Evolutionary conservation across 2,888 invertebrate species (phyloP).

Genomic region (Abrostola tripartita): DNA sequence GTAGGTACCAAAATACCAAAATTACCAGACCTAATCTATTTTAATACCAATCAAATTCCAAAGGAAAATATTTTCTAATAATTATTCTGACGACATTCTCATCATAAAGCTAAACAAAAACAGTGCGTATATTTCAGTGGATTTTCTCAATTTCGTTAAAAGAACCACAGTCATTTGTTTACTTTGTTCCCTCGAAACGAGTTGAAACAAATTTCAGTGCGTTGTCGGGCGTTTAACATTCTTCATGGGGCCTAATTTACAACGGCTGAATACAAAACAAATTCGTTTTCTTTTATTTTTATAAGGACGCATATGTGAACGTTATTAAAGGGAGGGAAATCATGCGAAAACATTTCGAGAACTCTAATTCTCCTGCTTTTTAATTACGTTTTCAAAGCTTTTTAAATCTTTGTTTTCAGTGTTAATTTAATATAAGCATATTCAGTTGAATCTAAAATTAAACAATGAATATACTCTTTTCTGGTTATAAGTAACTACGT

Average conservation of each 20-base stretch:
- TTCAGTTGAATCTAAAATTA: too few relatives aligned
- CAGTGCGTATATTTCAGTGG: conserved; percentile 45
- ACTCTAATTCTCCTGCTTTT: conserved; percentile 4
- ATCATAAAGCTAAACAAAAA: conserved; percentile 23
- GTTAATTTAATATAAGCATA: too few relatives aligned
- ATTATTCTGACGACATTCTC: conserved; percentile 4
- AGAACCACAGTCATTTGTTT: conserved; percentile 82
- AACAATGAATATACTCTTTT: too few relatives aligned
- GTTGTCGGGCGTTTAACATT: conserved; percentile 74
- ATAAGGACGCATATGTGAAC: conserved; percentile 51
- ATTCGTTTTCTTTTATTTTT: conserved; percentile 59
- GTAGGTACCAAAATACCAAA: too few relatives aligned
- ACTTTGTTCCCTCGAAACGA: conserved; percentile 65
- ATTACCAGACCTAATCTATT: neutral
- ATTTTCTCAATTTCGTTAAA: conserved; percentile 73
- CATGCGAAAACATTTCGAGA: conserved; percentile 29
- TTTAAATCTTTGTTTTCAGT: neutral
- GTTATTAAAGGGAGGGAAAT: conserved; percentile 42
- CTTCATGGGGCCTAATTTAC: conserved; percentile 66
- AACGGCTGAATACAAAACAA: conserved; percentile 62
- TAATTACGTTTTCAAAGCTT: neutral
- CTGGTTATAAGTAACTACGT: too few relatives aligned
- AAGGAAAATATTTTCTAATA: conserved; percentile 3
- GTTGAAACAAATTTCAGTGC: conserved; percentile 74
- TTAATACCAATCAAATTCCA: neutral